Conservation (phyloP, 2,113 vertebrate genomes). For the Synchiropus splendidus region DNA sequence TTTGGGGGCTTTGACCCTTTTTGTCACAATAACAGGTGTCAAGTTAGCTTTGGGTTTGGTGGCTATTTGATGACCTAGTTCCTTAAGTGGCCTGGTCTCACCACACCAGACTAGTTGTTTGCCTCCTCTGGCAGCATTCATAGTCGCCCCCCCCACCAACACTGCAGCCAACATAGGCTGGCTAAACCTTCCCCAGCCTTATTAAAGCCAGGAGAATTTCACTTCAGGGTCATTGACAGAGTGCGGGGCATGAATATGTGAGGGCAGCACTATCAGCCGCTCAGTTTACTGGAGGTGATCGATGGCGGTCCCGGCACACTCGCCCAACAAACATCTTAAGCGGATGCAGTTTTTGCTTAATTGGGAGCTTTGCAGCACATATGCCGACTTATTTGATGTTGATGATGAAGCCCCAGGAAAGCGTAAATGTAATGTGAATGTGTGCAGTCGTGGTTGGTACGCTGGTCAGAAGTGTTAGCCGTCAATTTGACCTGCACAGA, state of each 20-base stretch:
- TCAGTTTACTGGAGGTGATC: conserved; percentile 64
- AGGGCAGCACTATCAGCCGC: conserved; percentile 57
- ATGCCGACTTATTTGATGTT: conserved; percentile 52
- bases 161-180: conserved; percentile 22
- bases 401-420: conserved; percentile 63
- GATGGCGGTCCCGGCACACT: conserved; percentile 64
- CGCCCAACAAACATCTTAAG: conserved; percentile 71
- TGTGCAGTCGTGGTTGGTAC: conserved; percentile 55
- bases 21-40: no score
- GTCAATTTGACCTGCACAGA: conserved; percentile 69
- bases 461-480: conserved; percentile 48
- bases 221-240: conserved; percentile 59
- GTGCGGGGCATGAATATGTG: conserved; percentile 67
- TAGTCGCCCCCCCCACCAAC: conserved; percentile 18
- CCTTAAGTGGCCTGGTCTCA: conserved; percentile 21
- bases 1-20: no score
- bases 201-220: conserved; percentile 54
- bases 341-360: conserved; percentile 69
- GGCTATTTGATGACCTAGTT: no score
- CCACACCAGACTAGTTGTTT: conserved; percentile 53
- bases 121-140: conserved; percentile 61
- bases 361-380: conserved; percentile 72
- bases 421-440: conserved; percentile 51
- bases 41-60: no score
- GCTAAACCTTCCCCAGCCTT: conserved; percentile 43